Base-by-base conservation (phyloP, 2,888 invertebrate species). In the Rhamphomyia laevipes region DNA sequence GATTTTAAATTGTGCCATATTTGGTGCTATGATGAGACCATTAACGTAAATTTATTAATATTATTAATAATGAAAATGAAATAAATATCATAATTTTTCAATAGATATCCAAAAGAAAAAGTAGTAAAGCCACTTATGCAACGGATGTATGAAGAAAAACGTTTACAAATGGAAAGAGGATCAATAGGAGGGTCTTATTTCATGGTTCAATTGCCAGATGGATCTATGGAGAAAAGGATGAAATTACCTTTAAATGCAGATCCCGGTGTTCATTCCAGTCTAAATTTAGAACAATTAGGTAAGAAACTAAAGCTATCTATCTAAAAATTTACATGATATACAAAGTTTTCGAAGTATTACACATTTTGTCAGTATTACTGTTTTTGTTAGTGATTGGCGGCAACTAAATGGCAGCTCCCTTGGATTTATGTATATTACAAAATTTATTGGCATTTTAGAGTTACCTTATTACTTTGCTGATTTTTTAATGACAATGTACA, bases 181-280 rank as follows among this genome's bases (percentile, higher is more conserved):
- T 90, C 90, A 27, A 85, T 92, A 53, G 87, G 85, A 12, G 88
- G 88, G 12, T 88, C 88, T 0, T 90, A 86, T 69, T 89, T 90
- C 66, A 73, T 81, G 69, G 91, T 92, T 3, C 89, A 92, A 63
- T 73, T 91, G 56, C 90, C 90, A 3, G 92, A 93, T 61, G 92
- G 92, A 53, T 86, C 87, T 15, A 87, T 89, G 85, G 91, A 92
- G 66, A 84, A 84, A 61, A 77, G 91, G 62, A 74, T 86, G 75
- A 92, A 92, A 74, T 84, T 89, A 78, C 90, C 91, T 30, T 74
- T 92, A 55, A 93, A 93, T 72, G 81, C 89, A 54, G 93, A 93
- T 73, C 92, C 93, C 5, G 93, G 93, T 46, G 93, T 92, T 44
- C 93, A 93, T 70, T 93, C 91, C 49, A 90, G 88, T 63, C 78